phyloP scores from a whole-genome alignment of 2,888 invertebrate genomes.

The Branchipolynoe longqiensis region DNA sequence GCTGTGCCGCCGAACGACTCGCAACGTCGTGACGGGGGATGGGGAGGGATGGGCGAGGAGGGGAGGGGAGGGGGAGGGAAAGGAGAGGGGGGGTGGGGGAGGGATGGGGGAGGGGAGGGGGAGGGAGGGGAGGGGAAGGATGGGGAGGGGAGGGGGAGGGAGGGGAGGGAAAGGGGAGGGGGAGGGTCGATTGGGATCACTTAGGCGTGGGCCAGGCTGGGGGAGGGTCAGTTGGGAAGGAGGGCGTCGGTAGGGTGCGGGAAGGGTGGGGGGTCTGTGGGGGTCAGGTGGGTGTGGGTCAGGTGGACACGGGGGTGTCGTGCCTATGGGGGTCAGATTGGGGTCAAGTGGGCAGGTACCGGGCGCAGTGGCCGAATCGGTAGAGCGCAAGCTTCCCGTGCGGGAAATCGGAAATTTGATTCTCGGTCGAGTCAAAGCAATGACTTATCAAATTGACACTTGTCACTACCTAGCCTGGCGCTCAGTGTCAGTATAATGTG shows the following conservation, averaged over 20 bases:
- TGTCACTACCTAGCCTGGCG: no score
- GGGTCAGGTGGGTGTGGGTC: no score
- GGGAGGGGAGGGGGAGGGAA: neutral
- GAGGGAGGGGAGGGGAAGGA: neutral
- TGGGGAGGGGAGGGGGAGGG: neutral
- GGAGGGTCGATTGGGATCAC: neutral
- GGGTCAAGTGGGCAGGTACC: no score
- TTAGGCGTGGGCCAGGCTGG: neutral
- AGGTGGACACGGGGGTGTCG: no score
- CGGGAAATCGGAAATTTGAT: no score
- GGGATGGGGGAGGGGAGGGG: neutral
- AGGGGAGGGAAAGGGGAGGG: neutral
- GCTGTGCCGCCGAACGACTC: neutral
- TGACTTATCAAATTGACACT: no score
- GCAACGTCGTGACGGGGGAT: neutral
- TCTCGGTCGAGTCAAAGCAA: no score
- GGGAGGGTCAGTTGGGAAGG: neutral
- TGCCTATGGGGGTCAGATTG: no score
- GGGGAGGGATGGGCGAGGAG: neutral
- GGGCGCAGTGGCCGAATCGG: no score
- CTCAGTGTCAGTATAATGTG: no score
- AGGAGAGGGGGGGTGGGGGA: neutral
- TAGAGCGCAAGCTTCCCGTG: no score
- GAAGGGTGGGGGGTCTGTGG: neutral
- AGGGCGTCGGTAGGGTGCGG: neutral